Percentiles rank a stretch among this genome's conserved stretches.
phyloP scores from a whole-genome alignment of 2,113 vertebrate genomes.

The Rhinolophus ferrumequinum region DNA sequence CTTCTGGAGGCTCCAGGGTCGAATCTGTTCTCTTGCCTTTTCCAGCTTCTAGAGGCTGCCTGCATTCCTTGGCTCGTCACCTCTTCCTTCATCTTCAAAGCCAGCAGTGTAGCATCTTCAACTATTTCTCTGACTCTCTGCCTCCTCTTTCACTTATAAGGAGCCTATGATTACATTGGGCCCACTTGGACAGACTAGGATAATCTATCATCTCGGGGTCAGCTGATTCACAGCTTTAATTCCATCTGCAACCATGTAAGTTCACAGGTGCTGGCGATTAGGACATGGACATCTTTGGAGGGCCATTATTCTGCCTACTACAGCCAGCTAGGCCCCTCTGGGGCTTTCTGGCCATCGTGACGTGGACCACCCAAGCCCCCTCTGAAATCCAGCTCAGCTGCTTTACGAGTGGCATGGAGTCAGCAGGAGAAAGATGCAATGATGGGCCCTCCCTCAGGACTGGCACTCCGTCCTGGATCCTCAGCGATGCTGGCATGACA shows the following conservation, averaged over 20 bases:
- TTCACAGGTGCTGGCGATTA: not conserved
- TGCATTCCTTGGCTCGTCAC: not conserved
- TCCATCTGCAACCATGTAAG: not conserved
- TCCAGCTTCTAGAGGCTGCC: not conserved
- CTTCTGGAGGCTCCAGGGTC: not conserved
- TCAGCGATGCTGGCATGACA: not conserved
- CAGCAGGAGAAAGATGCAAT: not conserved
- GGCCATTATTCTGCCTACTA: not conserved
- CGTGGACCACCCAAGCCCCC: too few species aligned
- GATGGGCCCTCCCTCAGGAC: not conserved
- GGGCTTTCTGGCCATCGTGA: not conserved
- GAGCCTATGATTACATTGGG: fast-evolving
- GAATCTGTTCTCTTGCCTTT: too few species aligned
- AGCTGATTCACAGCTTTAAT: not conserved
- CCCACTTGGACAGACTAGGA: not conserved
- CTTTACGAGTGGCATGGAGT: fast-evolving
- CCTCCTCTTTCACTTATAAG: not conserved
- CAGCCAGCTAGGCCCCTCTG: fast-evolving
- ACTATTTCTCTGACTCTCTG: not conserved
- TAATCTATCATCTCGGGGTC: fast-evolving
- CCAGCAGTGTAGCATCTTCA: fast-evolving
- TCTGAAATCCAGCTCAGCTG: not conserved
- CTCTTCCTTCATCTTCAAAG: not conserved
- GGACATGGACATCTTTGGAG: fast-evolving
- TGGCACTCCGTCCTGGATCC: not conserved